Conservation (phyloP, 2,797 vertebrate genomes). For the Eupleurogrammus muticus region DNA sequence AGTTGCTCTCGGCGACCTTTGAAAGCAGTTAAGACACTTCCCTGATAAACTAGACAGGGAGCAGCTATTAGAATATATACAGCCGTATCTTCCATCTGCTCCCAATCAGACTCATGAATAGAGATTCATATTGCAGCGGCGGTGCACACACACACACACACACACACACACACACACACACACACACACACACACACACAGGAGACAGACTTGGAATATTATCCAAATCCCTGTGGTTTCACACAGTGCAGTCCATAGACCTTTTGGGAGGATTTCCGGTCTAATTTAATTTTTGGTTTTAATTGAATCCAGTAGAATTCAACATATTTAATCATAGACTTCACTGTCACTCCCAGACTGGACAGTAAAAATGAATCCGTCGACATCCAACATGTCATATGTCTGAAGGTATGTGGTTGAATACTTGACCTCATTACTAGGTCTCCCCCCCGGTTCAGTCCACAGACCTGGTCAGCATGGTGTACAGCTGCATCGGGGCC, state of each 20-base stretch:
- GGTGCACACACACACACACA: slow-evolving; percentile 2
- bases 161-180: background rate
- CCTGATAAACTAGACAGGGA: background rate
- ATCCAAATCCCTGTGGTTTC: slow-evolving; percentile 27
- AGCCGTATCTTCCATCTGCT: too few relatives aligned
- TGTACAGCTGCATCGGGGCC: slow-evolving; percentile 83
- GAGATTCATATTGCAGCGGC: background rate
- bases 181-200: background rate
- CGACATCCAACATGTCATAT: background rate
- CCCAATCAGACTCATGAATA: slow-evolving; percentile 1
- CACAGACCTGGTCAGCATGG: slow-evolving; percentile 83
- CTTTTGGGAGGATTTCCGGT: slow-evolving; percentile 33
- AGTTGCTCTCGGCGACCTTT: slow-evolving; percentile 1
- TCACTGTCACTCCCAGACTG: slow-evolving; percentile 1
- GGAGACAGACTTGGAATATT: background rate
- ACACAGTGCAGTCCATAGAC: slow-evolving; percentile 33
- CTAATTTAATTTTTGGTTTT: slow-evolving; percentile 35
- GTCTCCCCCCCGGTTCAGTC: too few relatives aligned
- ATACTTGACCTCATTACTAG: background rate
- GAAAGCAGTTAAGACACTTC: background rate
- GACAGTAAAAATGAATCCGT: background rate
- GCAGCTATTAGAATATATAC: background rate
- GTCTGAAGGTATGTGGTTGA: background rate
- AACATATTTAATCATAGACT: slow-evolving; percentile 1
- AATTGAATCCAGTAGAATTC: slow-evolving; percentile 36